A percentile compares a stretch with the other conserved stretches of the same genome.
phyloP scores from a whole-genome alignment of 2,113 vertebrate species.

The Pampusana beccarii region DNA sequence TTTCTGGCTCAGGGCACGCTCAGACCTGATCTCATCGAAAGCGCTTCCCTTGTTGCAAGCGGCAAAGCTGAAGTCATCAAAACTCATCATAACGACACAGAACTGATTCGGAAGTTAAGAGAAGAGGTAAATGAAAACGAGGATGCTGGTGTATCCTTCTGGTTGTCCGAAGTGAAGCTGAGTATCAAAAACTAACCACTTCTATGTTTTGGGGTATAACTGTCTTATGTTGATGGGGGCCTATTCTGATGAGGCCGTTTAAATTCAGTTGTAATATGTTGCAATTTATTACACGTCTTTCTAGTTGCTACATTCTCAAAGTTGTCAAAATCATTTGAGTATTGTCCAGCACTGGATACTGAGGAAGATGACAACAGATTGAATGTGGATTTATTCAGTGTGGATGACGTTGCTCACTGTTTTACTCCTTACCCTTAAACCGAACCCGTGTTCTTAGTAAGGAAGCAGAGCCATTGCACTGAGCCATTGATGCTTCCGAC shows the following conservation, averaged over 20 bases:
- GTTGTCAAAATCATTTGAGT: background rate
- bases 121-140: conserved; percentile 83
- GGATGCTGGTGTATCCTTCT: background rate
- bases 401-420: background rate
- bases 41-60: conserved; percentile 91
- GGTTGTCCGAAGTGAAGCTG: background rate
- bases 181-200: accelerated
- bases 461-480: background rate
- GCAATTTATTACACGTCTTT: background rate
- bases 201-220: accelerated
- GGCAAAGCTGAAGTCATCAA: conserved; percentile 98
- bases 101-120: conserved; percentile 94
- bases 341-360: background rate
- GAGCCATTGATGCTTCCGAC: background rate
- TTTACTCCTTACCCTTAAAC: background rate
- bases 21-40: conserved; percentile 96
- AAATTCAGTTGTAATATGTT: accelerated
- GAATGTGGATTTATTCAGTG: background rate
- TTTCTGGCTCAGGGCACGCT: conserved; percentile 96
- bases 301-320: background rate
- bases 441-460: background rate
- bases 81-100: conserved; percentile 98
- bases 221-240: accelerated
- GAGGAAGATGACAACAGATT: background rate
- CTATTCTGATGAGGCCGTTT: background rate